Percentiles rank a stretch among this genome's conserved stretches.
These are phyloP conservation scores for Clunio marinus DNA, from an alignment of 2,888 invertebrate species.

Conservation along the genomic window DNA sequence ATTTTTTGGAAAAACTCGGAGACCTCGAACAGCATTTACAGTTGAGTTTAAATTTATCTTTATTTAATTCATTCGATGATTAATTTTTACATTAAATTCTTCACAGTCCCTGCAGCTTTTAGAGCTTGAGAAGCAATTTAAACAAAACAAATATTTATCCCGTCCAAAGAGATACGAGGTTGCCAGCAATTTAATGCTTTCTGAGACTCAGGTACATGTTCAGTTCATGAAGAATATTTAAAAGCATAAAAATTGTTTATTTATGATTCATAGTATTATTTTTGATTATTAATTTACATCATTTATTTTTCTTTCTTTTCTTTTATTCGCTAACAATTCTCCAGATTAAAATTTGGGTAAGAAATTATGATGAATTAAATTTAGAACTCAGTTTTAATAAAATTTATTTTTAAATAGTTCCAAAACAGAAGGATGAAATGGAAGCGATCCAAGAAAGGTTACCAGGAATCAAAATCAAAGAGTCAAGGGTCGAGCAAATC, in stretches of 20 bases:
- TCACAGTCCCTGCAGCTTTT: constrained; percentile 79
- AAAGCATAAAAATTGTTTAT: too few species aligned
- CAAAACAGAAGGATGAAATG: constrained; percentile 99
- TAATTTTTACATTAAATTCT: too few species aligned
- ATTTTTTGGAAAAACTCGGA: constrained; percentile 76
- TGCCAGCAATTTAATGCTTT: constrained; percentile 93
- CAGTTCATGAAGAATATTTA: neutral
- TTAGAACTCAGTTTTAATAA: constrained; percentile 42
- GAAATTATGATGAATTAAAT: neutral
- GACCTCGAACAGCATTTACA: constrained; percentile 97
- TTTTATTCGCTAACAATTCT: neutral
- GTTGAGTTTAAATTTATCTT: constrained; percentile 10
- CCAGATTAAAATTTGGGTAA: constrained; percentile 31
- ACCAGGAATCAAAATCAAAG: constrained; percentile 59
- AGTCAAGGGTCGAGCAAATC: neutral
- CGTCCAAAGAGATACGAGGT: constrained; percentile 98
- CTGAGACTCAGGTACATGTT: constrained; percentile 81
- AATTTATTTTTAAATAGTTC: constrained; percentile 56
- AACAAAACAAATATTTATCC: constrained; percentile 97
- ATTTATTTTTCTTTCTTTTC: neutral
- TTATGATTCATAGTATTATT: too few species aligned
- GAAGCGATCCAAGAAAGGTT: constrained; percentile 95
- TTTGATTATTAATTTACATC: too few species aligned
- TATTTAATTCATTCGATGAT: neutral
- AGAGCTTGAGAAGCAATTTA: constrained; percentile 96